Conservation (phyloP, 2,113 vertebrate species). For the Phrynocephalus versicolor region DNA sequence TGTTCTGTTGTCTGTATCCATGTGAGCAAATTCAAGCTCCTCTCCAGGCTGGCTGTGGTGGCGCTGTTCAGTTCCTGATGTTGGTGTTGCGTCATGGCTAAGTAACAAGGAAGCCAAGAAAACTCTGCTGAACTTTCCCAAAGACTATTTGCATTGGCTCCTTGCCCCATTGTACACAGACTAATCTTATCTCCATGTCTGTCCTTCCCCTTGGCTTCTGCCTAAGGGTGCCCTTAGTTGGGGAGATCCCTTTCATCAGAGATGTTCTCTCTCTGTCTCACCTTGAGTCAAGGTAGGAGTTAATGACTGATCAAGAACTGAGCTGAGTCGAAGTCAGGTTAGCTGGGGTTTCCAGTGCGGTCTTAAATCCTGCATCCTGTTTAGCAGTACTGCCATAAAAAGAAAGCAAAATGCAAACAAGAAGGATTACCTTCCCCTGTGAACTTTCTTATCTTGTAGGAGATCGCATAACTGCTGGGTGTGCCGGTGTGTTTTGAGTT, state of each 20-base stretch:
- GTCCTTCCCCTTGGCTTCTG: not conserved
- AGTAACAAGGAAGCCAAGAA: not conserved
- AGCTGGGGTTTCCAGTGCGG: not conserved
- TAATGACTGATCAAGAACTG: not conserved
- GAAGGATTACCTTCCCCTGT: not conserved
- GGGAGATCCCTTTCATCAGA: conserved; percentile 12
- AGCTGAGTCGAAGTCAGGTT: not conserved
- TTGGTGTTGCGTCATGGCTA: not conserved
- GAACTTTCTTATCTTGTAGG: not conserved
- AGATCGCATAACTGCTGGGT: not conserved
- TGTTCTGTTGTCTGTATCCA: not conserved
- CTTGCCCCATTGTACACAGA: not conserved
- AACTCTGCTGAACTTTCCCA: not conserved
- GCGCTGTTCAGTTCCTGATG: not conserved
- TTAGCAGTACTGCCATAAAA: not conserved
- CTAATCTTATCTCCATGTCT: conserved; percentile 22
- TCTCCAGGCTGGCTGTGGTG: not conserved
- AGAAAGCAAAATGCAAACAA: not conserved
- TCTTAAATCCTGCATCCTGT: not conserved
- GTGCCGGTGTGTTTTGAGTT: not conserved
- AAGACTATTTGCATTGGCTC: conserved; percentile 6
- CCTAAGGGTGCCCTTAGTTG: not conserved
- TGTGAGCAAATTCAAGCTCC: not conserved
- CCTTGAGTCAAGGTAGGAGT: not conserved
- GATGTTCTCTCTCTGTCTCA: not conserved